Conservation (phyloP, 2,888 invertebrate genomes). For the Taenaris catops region DNA sequence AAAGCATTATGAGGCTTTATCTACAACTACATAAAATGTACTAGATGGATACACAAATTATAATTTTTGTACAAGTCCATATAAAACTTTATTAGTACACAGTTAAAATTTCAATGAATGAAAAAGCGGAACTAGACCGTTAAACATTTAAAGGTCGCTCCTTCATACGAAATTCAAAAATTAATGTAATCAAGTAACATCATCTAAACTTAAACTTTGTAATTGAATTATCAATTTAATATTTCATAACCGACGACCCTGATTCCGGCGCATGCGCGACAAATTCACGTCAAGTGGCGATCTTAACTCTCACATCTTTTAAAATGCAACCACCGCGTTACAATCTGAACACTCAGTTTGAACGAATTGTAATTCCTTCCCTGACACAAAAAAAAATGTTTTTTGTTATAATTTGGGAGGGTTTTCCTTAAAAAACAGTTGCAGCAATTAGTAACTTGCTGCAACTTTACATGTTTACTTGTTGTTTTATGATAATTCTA, state of each 20-base stretch:
- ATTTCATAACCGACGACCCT: slow-evolving; percentile 31
- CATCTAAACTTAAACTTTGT: slow-evolving; percentile 21
- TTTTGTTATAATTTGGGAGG: too few relatives aligned
- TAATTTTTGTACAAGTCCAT: too few relatives aligned
- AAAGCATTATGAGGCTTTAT: too few relatives aligned
- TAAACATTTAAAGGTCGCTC: slow-evolving; percentile 1
- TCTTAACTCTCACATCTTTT: slow-evolving; percentile 35
- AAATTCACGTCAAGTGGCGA: slow-evolving; percentile 30
- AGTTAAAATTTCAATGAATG: background rate
- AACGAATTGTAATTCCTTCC: slow-evolving; percentile 12
- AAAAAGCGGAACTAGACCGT: background rate
- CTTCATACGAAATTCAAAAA: slow-evolving; percentile 11
- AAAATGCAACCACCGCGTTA: slow-evolving; percentile 30
- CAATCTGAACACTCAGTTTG: slow-evolving; percentile 33
- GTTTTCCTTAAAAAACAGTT: too few relatives aligned
- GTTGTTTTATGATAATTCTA: too few relatives aligned
- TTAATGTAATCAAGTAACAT: slow-evolving; percentile 16
- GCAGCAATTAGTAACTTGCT: too few relatives aligned
- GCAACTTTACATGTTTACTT: too few relatives aligned
- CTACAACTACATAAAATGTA: too few relatives aligned
- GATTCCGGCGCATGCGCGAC: slow-evolving; percentile 40
- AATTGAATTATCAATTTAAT: slow-evolving; percentile 28
- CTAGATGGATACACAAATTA: too few relatives aligned
- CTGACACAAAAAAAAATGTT: slow-evolving; percentile 1
- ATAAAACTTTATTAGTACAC: too few relatives aligned